Conservation (phyloP, 2,113 vertebrate genomes). For the Felis chaus region DNA sequence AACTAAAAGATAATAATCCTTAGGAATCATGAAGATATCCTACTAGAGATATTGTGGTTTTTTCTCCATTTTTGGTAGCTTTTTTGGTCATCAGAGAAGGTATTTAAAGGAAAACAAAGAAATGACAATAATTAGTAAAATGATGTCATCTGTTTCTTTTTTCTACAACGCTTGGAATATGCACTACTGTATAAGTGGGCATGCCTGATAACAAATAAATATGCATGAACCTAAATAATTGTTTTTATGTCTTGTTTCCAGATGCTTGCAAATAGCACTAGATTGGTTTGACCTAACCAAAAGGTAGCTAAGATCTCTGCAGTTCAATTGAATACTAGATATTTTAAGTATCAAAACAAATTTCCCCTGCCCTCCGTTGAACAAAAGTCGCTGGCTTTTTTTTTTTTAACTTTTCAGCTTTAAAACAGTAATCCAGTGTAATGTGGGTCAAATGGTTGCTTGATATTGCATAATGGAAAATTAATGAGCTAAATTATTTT, state of each 20-base stretch:
- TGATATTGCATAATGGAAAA: background rate
- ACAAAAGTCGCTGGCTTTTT: background rate
- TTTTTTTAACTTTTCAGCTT: background rate
- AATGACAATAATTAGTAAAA: background rate
- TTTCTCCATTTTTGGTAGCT: background rate
- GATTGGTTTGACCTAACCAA: conserved; percentile 4
- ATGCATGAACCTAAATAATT: conserved; percentile 28
- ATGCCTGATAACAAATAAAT: background rate
- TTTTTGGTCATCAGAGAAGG: background rate
- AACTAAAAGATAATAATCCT: background rate
- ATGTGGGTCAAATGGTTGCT: background rate
- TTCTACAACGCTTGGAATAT: background rate
- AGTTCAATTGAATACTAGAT: background rate
- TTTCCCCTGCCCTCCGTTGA: background rate
- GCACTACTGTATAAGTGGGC: background rate
- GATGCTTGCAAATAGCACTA: conserved; percentile 52
- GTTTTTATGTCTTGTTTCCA: conserved; percentile 54
- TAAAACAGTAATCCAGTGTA: background rate
- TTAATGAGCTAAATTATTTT: background rate
- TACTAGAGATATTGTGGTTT: background rate
- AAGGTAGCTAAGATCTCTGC: background rate
- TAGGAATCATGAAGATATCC: background rate
- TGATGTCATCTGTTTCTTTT: background rate
- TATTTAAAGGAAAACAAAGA: conserved; percentile 6
- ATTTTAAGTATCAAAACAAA: background rate